Evolutionary conservation across 2,797 vertebrate species (phyloP).

Genomic region (Cirrhinus mrigala): DNA sequence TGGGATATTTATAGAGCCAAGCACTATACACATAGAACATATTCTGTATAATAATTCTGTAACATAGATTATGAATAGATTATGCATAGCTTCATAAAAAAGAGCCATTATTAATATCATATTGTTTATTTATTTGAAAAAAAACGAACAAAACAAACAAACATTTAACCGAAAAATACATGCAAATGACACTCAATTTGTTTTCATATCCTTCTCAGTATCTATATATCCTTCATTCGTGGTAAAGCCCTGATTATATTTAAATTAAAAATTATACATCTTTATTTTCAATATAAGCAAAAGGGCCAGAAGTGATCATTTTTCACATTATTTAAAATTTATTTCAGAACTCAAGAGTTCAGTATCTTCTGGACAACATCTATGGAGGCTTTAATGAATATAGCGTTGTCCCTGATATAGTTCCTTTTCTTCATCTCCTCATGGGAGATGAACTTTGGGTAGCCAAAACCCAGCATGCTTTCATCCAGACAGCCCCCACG

Average conservation of each 20-base stretch:
- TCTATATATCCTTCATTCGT: slow-evolving; percentile 20
- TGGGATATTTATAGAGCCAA: not conserved
- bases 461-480: slow-evolving; percentile 95
- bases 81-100: not conserved
- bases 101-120: not conserved
- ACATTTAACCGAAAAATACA: not conserved
- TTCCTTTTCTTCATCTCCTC: slow-evolving; percentile 97
- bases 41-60: no score
- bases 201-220: not conserved
- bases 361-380: slow-evolving; percentile 92
- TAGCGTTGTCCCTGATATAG: slow-evolving; percentile 93
- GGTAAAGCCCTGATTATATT: not conserved
- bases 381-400: slow-evolving; percentile 95
- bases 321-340: slow-evolving; percentile 3
- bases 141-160: no score
- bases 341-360: slow-evolving; percentile 65
- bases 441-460: slow-evolving; percentile 98
- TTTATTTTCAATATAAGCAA: not conserved
- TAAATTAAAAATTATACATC: not conserved
- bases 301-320: not conserved
- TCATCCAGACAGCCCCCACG: slow-evolving; percentile 85
- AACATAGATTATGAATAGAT: no score
- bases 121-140: slow-evolving; percentile 1
- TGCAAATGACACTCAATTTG: not conserved
- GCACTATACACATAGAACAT: not conserved